phyloP scores from a whole-genome alignment of 2,797 vertebrate species.

The Macropodus opercularis region DNA sequence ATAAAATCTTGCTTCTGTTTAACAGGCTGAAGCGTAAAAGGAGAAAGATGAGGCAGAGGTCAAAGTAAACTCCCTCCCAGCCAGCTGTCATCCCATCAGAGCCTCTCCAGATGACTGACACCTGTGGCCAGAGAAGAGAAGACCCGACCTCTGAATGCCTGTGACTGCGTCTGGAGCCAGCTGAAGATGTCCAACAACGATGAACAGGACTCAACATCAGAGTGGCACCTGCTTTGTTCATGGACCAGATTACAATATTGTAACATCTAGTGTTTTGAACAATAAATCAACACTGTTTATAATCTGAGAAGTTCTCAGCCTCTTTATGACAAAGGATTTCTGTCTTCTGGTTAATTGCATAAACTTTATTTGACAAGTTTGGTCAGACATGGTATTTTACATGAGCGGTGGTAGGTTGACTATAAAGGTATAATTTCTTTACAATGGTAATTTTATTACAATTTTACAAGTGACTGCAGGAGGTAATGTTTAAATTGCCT shows the following conservation, averaged over 20 bases:
- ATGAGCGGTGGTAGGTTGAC: too few species aligned
- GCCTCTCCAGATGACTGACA: slow-evolving; percentile 31
- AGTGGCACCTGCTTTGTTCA: slow-evolving; percentile 61
- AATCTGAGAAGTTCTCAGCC: too few species aligned
- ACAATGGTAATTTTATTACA: too few species aligned
- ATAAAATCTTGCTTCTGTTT: not conserved
- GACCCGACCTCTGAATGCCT: not conserved
- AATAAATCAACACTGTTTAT: slow-evolving; percentile 72
- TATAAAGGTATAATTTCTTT: too few species aligned
- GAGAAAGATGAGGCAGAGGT: slow-evolving; percentile 98
- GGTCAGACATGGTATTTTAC: too few species aligned
- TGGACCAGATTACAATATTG: slow-evolving; percentile 57
- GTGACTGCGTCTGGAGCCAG: slow-evolving; percentile 2
- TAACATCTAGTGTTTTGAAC: slow-evolving; percentile 65
- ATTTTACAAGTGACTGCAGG: too few species aligned
- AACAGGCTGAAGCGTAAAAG: slow-evolving; percentile 96
- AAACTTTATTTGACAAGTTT: too few species aligned
- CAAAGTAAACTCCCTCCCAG: slow-evolving; percentile 84
- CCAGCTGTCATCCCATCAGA: slow-evolving; percentile 61
- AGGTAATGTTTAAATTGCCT: too few species aligned
- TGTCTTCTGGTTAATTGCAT: too few species aligned
- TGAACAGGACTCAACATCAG: slow-evolving; percentile 47
- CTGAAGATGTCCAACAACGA: slow-evolving; percentile 33
- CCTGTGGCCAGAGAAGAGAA: not conserved
- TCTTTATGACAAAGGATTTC: too few species aligned